A percentile compares a stretch with the other conserved stretches of the same genome.
phyloP scores from a whole-genome alignment of 1,140 invertebrate species.

The Scaptomyza graminum region DNA sequence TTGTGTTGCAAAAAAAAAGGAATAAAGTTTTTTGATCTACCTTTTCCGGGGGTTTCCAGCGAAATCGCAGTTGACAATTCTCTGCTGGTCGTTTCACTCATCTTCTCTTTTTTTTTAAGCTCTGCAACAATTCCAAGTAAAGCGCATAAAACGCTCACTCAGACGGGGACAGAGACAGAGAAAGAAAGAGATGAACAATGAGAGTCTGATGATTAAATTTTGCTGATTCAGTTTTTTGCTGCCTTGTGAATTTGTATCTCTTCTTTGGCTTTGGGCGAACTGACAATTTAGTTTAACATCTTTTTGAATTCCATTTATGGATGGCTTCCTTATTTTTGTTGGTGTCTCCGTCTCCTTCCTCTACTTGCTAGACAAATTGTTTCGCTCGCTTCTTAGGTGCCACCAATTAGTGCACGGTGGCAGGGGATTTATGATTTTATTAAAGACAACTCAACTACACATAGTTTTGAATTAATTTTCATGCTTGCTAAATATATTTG shows the following conservation, averaged over 20 bases:
- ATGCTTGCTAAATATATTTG: no score
- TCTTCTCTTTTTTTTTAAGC: slow-evolving; percentile 43
- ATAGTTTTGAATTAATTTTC: no score
- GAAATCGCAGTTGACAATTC: slow-evolving; percentile 35
- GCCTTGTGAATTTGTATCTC: slow-evolving; percentile 17
- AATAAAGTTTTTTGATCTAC: slow-evolving; percentile 19
- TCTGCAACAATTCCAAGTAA: slow-evolving; percentile 51
- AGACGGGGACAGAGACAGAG: slow-evolving; percentile 8
- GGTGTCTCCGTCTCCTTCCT: not conserved
- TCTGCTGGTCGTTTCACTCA: slow-evolving; percentile 4
- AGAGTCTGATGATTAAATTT: slow-evolving; percentile 67
- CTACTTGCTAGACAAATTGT: slow-evolving; percentile 27
- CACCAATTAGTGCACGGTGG: slow-evolving; percentile 20
- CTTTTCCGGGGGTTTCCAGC: slow-evolving; percentile 28
- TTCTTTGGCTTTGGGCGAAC: slow-evolving; percentile 8
- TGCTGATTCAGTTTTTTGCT: slow-evolving; percentile 59
- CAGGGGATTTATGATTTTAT: slow-evolving; percentile 4
- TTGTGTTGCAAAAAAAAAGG: slow-evolving; percentile 8
- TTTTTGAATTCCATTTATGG: slow-evolving; percentile 30
- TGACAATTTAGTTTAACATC: slow-evolving; percentile 8
- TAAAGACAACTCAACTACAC: slow-evolving; percentile 1
- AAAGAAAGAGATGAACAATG: slow-evolving; percentile 15
- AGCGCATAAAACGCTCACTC: slow-evolving; percentile 48
- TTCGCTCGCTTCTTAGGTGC: not conserved
- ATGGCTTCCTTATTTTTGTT: slow-evolving; percentile 10